These are phyloP conservation scores for Sepioteuthis lessoniana DNA, from an alignment of 2,888 invertebrate species.

Conservation along the genomic window DNA sequence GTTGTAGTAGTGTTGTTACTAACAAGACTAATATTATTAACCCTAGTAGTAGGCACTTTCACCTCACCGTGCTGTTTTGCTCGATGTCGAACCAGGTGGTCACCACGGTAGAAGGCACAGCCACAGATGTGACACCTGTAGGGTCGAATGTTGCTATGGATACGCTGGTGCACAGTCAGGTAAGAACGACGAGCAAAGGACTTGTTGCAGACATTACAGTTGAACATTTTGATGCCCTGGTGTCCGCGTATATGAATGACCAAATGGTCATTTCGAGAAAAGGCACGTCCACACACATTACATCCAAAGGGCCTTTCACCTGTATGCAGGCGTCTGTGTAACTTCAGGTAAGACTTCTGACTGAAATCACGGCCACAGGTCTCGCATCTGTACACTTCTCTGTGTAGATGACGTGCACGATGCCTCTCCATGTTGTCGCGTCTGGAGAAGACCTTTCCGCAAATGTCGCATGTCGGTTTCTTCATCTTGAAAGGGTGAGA, in stretches of 20 bases:
- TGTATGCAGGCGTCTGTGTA: conserved; percentile 38
- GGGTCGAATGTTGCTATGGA: conserved; percentile 37
- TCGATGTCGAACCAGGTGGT: conserved; percentile 8
- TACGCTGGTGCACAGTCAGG: conserved; percentile 46
- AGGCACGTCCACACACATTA: conserved; percentile 43
- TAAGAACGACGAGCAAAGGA: conserved; percentile 24
- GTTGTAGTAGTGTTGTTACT: not conserved
- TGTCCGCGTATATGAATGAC: conserved; percentile 42
- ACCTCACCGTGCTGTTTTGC: conserved; percentile 37
- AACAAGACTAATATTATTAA: conserved; percentile 24
- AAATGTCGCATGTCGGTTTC: conserved; percentile 44
- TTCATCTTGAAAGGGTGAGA: conserved; percentile 15
- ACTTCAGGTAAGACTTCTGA: conserved; percentile 42
- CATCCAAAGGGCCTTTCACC: conserved; percentile 39
- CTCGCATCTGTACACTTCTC: conserved; percentile 39
- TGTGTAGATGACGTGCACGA: conserved; percentile 23
- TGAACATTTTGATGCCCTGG: conserved; percentile 43
- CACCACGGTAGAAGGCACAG: conserved; percentile 45
- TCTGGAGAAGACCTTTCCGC: conserved; percentile 37
- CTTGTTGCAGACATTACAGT: conserved; percentile 34
- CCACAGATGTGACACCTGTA: conserved; percentile 43
- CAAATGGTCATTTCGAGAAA: conserved; percentile 43
- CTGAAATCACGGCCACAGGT: conserved; percentile 35
- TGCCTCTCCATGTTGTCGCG: conserved; percentile 47
- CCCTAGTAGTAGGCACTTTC: not conserved